Base-by-base conservation (phyloP, 2,113 vertebrate genomes). In the Bos indicus region DNA sequence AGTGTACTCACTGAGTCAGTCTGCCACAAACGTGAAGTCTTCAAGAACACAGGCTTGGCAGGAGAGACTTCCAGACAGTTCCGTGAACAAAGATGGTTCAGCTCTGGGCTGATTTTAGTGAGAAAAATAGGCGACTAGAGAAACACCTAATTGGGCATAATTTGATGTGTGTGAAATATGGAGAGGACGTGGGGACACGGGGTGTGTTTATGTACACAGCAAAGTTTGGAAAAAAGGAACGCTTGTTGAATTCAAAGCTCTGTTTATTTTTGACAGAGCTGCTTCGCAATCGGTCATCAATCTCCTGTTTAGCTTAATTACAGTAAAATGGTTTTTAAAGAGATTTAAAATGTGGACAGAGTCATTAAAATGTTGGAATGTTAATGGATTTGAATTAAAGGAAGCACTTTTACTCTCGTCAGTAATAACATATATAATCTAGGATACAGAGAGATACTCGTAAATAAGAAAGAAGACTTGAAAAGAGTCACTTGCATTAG, bases 251-350 rank as follows among this genome's bases (percentile, higher is more conserved):
- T 95, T 71, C 91, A 94, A 93, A 95, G 91, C 62, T 57, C 71
- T 83, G 86, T 97, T 97, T 98, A 56, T 94, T 97, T 98, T 94
- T 78, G 82, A 94, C 88, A 84, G 30, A 33, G 82, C 52, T 81
- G 9, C 40, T 89, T 95, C 19, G 81, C 59, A 89, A 93, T 97
- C 94, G 85, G 83, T 83, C 96, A 95, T 96, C 89, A 80, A 84
- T 94, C 62, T 56, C 64, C 91, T 64, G 80, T 91, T 93, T 97
- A 81, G 91, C 95, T 93, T 97, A 80, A 95, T 97, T 97, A 94
- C 3, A 62, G 83, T 56, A 83, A 83, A 88, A 95, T 95, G 94
- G 56, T 97, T 97, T 98, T 96, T n/a, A 54, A 91, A 95, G 81
- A 81, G 51, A 80, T 74, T 96, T 43, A 91, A 94, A 96, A 60